phyloP scores from a whole-genome alignment of 1,140 invertebrate species.

The Venturia canescens region DNA sequence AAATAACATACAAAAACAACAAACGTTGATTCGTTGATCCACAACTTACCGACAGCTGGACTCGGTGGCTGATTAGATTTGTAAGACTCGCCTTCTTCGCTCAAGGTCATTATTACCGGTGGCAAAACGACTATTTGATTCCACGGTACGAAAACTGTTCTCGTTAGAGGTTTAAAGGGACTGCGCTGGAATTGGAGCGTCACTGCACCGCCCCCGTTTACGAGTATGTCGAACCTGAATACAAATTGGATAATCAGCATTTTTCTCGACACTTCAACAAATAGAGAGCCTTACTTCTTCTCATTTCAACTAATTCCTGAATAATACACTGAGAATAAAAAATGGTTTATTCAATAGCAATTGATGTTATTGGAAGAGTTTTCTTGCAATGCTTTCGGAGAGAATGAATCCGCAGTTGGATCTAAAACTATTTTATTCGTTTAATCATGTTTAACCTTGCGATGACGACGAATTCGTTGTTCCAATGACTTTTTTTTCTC shows the following conservation, averaged over 20 bases:
- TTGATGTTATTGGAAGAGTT: no score
- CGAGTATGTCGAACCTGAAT: slow-evolving; percentile 96
- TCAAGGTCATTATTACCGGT: slow-evolving; percentile 90
- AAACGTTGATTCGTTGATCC: slow-evolving; percentile 29
- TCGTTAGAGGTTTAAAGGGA: slow-evolving; percentile 91
- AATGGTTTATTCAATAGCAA: no score
- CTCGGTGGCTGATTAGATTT: slow-evolving; percentile 73
- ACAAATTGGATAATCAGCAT: slow-evolving; percentile 38
- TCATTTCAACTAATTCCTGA: no score
- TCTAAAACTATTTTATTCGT: no score
- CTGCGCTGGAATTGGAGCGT: slow-evolving; percentile 96
- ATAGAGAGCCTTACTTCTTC: no score
- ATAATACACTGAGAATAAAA: no score
- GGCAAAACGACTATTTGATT: slow-evolving; percentile 95
- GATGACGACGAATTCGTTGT: no score
- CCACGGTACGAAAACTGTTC: slow-evolving; percentile 95
- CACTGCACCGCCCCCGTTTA: slow-evolving; percentile 99
- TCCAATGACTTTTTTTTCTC: no score
- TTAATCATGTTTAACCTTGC: no score
- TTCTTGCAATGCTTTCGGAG: no score
- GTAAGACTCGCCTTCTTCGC: slow-evolving; percentile 82
- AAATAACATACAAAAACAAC: slow-evolving; percentile 13
- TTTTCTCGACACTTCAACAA: neutral
- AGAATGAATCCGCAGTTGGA: no score
- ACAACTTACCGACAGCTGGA: slow-evolving; percentile 71